Conservation (phyloP, 2,888 invertebrate genomes). For the Ctena decussata region DNA sequence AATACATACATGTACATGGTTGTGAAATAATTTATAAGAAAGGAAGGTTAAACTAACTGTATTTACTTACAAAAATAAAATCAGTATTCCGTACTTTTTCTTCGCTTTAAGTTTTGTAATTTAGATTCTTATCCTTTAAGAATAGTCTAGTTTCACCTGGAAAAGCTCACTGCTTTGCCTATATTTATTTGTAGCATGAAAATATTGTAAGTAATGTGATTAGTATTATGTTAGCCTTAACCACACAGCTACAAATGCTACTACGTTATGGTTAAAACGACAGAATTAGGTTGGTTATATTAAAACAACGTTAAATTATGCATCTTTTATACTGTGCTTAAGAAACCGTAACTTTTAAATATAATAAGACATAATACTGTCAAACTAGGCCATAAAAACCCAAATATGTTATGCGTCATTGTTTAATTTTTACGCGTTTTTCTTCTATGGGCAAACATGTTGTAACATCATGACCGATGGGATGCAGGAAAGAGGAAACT, state of each 20-base stretch:
- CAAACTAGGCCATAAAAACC: background rate
- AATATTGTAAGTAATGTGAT: too few species aligned
- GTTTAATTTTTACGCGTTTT: too few species aligned
- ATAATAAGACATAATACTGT: background rate
- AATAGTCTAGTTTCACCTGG: background rate
- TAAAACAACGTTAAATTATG: background rate
- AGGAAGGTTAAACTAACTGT: too few species aligned
- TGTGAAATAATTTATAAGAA: too few species aligned
- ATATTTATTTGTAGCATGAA: background rate
- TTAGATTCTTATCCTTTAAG: background rate
- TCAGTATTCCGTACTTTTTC: too few species aligned
- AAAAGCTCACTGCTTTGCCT: background rate
- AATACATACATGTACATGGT: too few species aligned
- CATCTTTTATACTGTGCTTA: background rate
- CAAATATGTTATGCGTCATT: background rate
- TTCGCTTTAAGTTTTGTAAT: background rate
- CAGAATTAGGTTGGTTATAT: background rate
- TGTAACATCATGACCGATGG: too few species aligned
- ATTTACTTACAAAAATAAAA: too few species aligned
- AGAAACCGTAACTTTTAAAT: background rate
- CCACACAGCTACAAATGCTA: background rate
- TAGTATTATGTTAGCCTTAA: background rate
- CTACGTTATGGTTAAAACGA: too few species aligned
- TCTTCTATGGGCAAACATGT: too few species aligned
- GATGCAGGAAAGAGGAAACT: too few species aligned